phyloP scores from a whole-genome alignment of 1,140 invertebrate genomes.

The Trichonephila clavata region DNA sequence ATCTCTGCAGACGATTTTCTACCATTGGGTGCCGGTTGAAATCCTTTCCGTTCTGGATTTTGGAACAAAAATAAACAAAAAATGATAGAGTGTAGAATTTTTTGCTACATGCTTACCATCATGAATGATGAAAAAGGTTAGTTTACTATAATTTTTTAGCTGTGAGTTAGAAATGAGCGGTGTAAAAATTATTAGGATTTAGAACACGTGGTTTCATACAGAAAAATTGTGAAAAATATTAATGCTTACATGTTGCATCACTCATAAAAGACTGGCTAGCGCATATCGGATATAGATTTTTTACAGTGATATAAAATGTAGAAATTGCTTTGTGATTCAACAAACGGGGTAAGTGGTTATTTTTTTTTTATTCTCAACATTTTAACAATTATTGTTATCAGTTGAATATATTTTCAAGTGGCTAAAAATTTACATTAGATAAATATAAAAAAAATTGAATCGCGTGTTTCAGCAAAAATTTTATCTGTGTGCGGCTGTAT shows the following conservation, averaged over 20 bases:
- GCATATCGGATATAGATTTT: constrained; percentile 34
- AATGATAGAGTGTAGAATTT: too few species aligned
- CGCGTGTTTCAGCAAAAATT: too few species aligned
- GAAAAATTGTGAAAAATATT: constrained; percentile 10
- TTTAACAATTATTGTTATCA: neutral
- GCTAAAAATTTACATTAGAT: too few species aligned
- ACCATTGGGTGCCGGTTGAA: neutral
- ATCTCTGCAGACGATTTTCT: constrained; percentile 62
- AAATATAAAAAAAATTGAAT: too few species aligned
- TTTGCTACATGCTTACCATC: neutral
- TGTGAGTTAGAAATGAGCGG: neutral
- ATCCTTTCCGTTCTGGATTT: neutral
- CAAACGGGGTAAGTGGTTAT: neutral
- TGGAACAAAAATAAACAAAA: neutral
- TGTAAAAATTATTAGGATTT: neutral
- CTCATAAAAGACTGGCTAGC: neutral
- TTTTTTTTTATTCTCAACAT: neutral
- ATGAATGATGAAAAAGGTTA: too few species aligned
- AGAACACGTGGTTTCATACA: constrained; percentile 12
- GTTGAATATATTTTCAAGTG: too few species aligned
- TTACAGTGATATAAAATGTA: neutral
- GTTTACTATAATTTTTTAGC: neutral
- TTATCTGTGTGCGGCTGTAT: too few species aligned
- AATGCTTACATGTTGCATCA: constrained; percentile 3
- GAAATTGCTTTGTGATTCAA: neutral